Evolutionary conservation across 2,888 invertebrate species (phyloP), one percentile per base, ranked within the genome.

Genomic region (Rhodophaea formosa): DNA sequence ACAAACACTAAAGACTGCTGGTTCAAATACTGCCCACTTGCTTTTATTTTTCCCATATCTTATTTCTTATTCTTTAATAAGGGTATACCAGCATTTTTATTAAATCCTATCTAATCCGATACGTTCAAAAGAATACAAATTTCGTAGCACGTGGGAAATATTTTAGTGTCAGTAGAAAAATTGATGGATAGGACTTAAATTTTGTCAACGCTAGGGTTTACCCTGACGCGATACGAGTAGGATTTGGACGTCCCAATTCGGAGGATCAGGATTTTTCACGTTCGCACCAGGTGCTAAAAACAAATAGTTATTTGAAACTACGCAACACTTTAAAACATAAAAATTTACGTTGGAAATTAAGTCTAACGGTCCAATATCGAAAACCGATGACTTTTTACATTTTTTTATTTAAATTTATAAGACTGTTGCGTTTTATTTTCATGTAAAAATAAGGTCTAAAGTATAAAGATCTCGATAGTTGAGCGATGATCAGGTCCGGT

Each of bases 241-340:
- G 39, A 39, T n/a, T 39, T 39, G n/a, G 39, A n/a, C n/a, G 39
- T 39, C 39, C 12, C 10, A 39, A 39, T 39, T n/a, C 12, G n/a
- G 39, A 39, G 39, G 5, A 12, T 39, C n/a, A 12, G 39, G 12
- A 39, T 39, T 39, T 23, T 39, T 5, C 39, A 39, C n/a, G 39
- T 39, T 39, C 39, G 39, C 39, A 39, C 39, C n/a, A 10, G 14
- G 30, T 49, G 14, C n/a, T 29, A 17, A 23, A 16, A 29, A 29
- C 23, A 29, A 17, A 17, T 16, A 49, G 14, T 29, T 49, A 49
- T 30, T 49, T 29, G 30, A 49, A 29, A 29, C 49, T 49, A 49
- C 14, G 8, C 15, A 46, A 16, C 23, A 49, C 49, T 39, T 12
- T 6, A 12, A 5, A 8, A 39, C 39, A 39, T 45, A 45, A 17